phyloP scores from a whole-genome alignment of 2,113 vertebrate species.

The Oncorhynchus gorbuscha region DNA sequence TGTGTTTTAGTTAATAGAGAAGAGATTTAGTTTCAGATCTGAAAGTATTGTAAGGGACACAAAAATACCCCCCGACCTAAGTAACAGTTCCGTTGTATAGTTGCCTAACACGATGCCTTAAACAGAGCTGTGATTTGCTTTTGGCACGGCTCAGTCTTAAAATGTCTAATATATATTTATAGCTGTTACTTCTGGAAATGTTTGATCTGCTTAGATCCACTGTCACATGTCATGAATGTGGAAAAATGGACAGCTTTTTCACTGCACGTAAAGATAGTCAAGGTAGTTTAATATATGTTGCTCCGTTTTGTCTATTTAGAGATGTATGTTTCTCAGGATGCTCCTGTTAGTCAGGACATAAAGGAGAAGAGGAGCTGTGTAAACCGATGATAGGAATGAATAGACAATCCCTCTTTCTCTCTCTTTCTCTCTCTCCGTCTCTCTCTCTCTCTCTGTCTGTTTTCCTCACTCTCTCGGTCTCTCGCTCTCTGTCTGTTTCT shows the following conservation, averaged over 20 bases:
- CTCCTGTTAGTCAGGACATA: slow-evolving; percentile 9
- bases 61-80: not conserved
- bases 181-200: slow-evolving; percentile 43
- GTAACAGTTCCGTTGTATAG: slow-evolving; percentile 34
- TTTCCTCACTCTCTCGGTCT: too few species aligned
- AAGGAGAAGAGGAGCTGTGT: slow-evolving; percentile 9
- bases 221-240: too few species aligned
- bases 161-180: slow-evolving; percentile 1
- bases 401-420: not conserved
- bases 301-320: slow-evolving; percentile 34
- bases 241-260: not conserved
- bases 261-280: not conserved
- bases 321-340: slow-evolving; percentile 45
- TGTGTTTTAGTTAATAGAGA: not conserved
- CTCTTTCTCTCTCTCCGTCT: too few species aligned
- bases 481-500: too few species aligned
- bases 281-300: slow-evolving; percentile 34
- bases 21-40: not conserved
- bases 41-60: slow-evolving; percentile 17
- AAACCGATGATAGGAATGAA: not conserved
- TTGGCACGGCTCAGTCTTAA: slow-evolving; percentile 45
- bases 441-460: not conserved
- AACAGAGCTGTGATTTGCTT: slow-evolving; percentile 52
- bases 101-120: slow-evolving; percentile 63
- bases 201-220: slow-evolving; percentile 4